Conservation (phyloP, 2,888 invertebrate genomes). For the Epinotia nisella region DNA sequence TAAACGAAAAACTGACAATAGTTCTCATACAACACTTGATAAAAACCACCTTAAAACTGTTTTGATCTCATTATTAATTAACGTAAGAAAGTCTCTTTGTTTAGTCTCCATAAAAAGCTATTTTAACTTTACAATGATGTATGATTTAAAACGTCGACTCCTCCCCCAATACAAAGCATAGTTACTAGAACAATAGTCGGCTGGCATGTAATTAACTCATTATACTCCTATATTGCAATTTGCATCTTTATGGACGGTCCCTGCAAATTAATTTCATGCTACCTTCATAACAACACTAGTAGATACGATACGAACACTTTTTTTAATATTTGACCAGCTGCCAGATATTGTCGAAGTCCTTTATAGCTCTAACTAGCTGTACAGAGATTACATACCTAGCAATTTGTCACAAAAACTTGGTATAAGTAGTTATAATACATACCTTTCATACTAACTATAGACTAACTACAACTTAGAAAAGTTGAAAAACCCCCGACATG, state of each 20-base stretch:
- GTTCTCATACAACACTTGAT: neutral
- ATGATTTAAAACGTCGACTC: slow-evolving; percentile 7
- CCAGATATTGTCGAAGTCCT: neutral
- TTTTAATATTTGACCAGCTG: slow-evolving; percentile 29
- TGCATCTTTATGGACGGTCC: slow-evolving; percentile 19
- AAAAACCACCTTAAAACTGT: neutral
- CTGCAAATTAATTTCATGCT: slow-evolving; percentile 20
- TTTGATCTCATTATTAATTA: slow-evolving; percentile 14
- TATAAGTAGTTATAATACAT: no score
- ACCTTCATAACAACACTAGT: slow-evolving; percentile 3
- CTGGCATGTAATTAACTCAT: slow-evolving; percentile 33
- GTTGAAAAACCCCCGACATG: no score
- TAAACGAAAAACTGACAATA: neutral
- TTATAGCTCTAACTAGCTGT: neutral
- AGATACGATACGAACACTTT: slow-evolving; percentile 9
- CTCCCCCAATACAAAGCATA: slow-evolving; percentile 22
- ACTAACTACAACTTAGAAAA: no score
- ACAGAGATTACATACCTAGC: no score
- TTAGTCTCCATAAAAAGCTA: slow-evolving; percentile 21
- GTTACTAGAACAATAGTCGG: slow-evolving; percentile 30
- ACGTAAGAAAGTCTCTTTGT: slow-evolving; percentile 5
- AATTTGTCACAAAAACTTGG: no score
- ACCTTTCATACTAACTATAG: no score
- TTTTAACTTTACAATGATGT: slow-evolving; percentile 22
- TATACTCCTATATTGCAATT: slow-evolving; percentile 26